Base-by-base conservation (phyloP, 2,797 vertebrate genomes). In the Rhincodon typus region DNA sequence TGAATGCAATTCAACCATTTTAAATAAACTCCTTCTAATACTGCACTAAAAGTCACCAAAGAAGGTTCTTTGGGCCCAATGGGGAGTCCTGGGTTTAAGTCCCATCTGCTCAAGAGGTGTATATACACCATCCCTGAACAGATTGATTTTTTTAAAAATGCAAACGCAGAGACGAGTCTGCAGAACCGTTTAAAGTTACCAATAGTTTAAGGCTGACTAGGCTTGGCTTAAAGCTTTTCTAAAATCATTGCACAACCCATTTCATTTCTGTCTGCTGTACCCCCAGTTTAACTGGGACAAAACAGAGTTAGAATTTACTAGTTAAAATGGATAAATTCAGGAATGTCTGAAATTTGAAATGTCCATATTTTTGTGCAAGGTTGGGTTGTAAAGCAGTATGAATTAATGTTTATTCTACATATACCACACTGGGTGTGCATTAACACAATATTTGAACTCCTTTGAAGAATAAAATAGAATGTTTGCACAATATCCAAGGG, bases 261-360 rank as follows among this genome's bases (percentile, higher is more conserved):
- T 91, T 6, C 53, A 42, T 84, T 66, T n/a, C 46, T 57, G 1
- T 38, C 30, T 87, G 19, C 13, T 17, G 17, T 57, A 34, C 15
- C 21, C 87, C 30, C 53, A n/a, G 25, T 53, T 53, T 46, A 50
- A 87, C 46, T 87, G 87, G 53, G 62, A 90, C 70, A 27, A 57
- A 90, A 90, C 62, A 90, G 87, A 4, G 15, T 90, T n/a, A 50
- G 53, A 90, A 62, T 90, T 90, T 25, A 4, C 50, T 53, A 90
- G 53, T 90, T 62, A 90, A 34, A 90, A 57, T 34, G 87, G 87
- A 62, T 90, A 90, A 53, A 90, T 90, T 90, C 50, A 90, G 50
- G 50, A 90, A 90, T 90, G 87, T 62, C 53, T 90, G 87, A 62
- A 34, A 90, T 90, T 57, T 90, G 23, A 57, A 82, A 82, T 82